Evolutionary conservation across 2,113 vertebrate species (phyloP), one percentile per base, ranked within the genome.

Genomic region (Vombatus ursinus): DNA sequence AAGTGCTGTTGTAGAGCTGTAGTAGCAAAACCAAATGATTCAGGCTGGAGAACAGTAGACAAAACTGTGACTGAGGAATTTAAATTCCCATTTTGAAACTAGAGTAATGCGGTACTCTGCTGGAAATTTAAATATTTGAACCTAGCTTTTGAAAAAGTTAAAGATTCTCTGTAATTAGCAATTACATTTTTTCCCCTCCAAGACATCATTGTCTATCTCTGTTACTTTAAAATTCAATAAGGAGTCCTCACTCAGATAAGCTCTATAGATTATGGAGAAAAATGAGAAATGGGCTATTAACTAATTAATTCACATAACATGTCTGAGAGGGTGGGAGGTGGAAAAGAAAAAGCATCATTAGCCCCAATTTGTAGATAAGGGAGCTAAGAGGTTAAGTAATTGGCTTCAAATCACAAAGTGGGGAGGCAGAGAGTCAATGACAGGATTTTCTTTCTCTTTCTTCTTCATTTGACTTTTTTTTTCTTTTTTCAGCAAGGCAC

Each of bases 101-200:
- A 90, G 37, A 37, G 12, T 90, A 90, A 91, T 93, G 50, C 52
- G 94, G 94, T 37, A 95, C 96, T 96, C 90, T 97, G 95, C 93
- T 96, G 94, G 90, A 98, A 96, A 96, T 89, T 94, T 97, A 94
- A 95, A 95, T 96, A 93, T 93, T 57, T 93, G 53, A 97, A 95
- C 14, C 9, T 95, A 91, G 89, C 94, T 53, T 31, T 19, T 95
- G 68, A 50, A 94, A 95, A 90, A 97, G 53, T 96, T 96, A 95
- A 95, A 97, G 14, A 16, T 25, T 92, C 92, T 96, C 97, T 96
- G 96, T 97, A 95, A 94, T 95, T 97, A 94, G 96, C 57, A 96
- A 96, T 97, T 97, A 95, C 97, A 93, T 97, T 97, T 97, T 93
- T 95, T 91, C 96, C 96, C 61, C 77, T 48, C 57, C 94, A 51